Evolutionary conservation across 2,797 vertebrate species (phyloP).

Genomic region (Cyclopterus lumpus): DNA sequence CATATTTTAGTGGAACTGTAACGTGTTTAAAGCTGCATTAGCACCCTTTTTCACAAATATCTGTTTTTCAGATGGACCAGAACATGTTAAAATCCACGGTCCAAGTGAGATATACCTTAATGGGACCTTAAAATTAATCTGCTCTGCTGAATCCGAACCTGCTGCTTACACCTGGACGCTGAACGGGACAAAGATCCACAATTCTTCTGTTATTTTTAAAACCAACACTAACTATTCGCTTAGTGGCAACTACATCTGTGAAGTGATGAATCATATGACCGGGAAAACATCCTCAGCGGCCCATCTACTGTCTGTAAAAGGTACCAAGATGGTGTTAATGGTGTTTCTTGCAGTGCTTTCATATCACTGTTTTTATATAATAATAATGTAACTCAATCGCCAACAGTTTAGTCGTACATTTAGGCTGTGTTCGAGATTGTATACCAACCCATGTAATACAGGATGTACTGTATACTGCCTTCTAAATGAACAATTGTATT

Average conservation of each 20-base stretch:
- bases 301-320: slow-evolving; percentile 41
- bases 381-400: neutral
- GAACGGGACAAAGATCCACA: slow-evolving; percentile 24
- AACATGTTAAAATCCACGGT: slow-evolving; percentile 53
- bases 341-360: neutral
- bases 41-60: neutral
- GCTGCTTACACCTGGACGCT: slow-evolving; percentile 58
- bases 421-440: neutral
- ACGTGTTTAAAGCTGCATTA: neutral
- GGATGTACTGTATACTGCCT: no score
- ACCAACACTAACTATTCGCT: neutral
- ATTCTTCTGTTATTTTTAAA: slow-evolving; percentile 26
- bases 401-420: neutral
- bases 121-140: slow-evolving; percentile 34
- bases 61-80: slow-evolving; percentile 74
- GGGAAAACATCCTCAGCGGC: neutral
- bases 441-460: neutral
- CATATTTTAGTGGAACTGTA: neutral
- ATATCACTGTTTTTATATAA: neutral
- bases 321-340: slow-evolving; percentile 21
- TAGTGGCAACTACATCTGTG: slow-evolving; percentile 59
- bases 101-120: neutral
- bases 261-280: slow-evolving; percentile 46
- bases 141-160: slow-evolving; percentile 51
- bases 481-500: no score